These are phyloP conservation scores for Paratrypauchen microcephalus DNA, from an alignment of 2,797 vertebrate genomes.

Conservation along the genomic window DNA sequence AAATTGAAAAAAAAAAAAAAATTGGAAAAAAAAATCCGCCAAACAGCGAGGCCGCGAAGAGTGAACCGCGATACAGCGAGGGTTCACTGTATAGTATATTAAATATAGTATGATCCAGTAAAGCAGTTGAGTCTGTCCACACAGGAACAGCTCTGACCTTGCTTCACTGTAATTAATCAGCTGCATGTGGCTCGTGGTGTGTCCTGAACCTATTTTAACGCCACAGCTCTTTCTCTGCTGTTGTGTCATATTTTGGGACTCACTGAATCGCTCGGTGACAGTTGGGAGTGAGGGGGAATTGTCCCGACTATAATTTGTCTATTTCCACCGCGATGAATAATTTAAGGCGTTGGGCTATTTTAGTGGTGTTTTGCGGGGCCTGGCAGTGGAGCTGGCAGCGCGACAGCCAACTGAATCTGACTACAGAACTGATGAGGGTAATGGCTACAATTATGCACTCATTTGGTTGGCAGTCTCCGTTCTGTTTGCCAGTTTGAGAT, in stretches of 20 bases:
- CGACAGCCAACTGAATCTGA: conserved; percentile 55
- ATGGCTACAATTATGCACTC: conserved; percentile 68
- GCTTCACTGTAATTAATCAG: conserved; percentile 52
- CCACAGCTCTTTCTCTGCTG: neutral
- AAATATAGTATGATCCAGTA: no score
- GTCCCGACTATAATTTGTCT: conserved; percentile 52
- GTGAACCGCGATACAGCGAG: no score
- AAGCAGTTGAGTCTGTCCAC: conserved; percentile 17
- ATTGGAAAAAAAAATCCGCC: no score
- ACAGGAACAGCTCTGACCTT: conserved; percentile 31
- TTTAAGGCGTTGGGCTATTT: conserved; percentile 69
- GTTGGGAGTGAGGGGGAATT: conserved; percentile 34
- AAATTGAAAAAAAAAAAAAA: no score
- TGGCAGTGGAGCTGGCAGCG: conserved; percentile 51
- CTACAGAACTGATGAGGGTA: conserved; percentile 64
- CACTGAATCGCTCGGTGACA: conserved; percentile 20
- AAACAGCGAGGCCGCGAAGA: no score
- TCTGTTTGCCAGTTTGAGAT: conserved; percentile 38
- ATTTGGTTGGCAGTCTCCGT: conserved; percentile 45
- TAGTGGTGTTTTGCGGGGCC: conserved; percentile 49
- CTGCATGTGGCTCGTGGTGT: conserved; percentile 6
- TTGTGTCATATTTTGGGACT: conserved; percentile 26
- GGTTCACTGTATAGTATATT: no score
- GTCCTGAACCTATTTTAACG: conserved; percentile 3
- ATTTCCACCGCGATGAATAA: conserved; percentile 68